Evolutionary conservation across 2,888 invertebrate species (phyloP).

Genomic region (Isoperla grammatica): DNA sequence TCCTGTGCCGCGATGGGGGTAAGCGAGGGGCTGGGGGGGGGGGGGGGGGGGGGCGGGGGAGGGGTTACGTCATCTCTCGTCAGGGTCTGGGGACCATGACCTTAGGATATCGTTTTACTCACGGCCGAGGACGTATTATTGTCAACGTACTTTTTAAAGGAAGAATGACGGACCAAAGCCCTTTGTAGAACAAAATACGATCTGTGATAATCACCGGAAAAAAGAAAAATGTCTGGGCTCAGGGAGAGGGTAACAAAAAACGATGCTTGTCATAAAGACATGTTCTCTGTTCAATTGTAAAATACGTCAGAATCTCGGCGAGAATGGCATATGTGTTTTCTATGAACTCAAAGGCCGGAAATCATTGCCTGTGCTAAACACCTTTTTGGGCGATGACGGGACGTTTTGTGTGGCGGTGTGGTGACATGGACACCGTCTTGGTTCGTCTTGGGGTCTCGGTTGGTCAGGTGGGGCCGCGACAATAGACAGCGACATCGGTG

Average conservation of each 20-base stretch:
- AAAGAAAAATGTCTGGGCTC: constrained; percentile 5
- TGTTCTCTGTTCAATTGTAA: constrained; percentile 9
- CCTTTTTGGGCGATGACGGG: no score
- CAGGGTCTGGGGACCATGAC: constrained; percentile 1
- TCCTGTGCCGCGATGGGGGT: constrained; percentile 1
- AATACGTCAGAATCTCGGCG: neutral
- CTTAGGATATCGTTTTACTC: constrained; percentile 15
- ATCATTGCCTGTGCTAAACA: no score
- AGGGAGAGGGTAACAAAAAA: neutral
- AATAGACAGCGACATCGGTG: no score
- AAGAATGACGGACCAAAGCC: neutral
- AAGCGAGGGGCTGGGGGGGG: neutral
- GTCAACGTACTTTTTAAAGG: constrained; percentile 2
- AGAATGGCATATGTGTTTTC: no score
- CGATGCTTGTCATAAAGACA: constrained; percentile 7
- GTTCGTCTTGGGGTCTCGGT: no score
- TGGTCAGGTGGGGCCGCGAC: no score
- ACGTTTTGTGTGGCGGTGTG: no score
- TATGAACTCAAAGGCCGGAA: no score
- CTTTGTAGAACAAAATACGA: constrained; percentile 19
- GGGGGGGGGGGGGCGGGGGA: neutral
- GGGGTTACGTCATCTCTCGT: neutral
- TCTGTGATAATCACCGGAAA: constrained; percentile 17
- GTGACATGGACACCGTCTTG: no score
- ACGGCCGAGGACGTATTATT: constrained; percentile 8